Conservation (phyloP, 2,113 vertebrate species). For the Rhizomys pruinosus region DNA sequence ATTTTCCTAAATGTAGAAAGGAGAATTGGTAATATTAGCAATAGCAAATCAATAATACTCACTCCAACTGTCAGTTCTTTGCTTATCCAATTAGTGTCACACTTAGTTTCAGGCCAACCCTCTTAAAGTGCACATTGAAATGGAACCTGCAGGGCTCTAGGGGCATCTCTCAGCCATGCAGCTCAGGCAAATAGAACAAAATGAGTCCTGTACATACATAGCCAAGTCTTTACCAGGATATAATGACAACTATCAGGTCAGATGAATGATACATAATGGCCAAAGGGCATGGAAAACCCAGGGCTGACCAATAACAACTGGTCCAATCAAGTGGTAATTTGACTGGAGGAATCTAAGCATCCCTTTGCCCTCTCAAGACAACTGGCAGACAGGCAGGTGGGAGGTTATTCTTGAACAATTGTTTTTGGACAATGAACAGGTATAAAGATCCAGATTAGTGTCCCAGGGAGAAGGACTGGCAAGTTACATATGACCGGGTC, state of each 20-base stretch:
- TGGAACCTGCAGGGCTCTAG: background rate
- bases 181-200: slow-evolving; percentile 6
- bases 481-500: background rate
- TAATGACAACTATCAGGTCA: slow-evolving; percentile 46
- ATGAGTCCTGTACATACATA: background rate
- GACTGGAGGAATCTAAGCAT: background rate
- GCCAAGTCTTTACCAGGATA: slow-evolving; percentile 20
- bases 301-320: background rate
- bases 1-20: slow-evolving; percentile 1
- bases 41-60: slow-evolving; percentile 24
- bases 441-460: background rate
- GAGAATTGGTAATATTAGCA: background rate
- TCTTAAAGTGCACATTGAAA: slow-evolving; percentile 28
- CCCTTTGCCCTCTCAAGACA: background rate
- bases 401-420: background rate
- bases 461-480: background rate
- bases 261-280: background rate
- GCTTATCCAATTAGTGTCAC: slow-evolving; percentile 29
- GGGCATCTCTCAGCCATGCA: background rate
- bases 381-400: background rate
- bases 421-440: background rate
- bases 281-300: slow-evolving; percentile 17
- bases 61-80: background rate
- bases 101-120: background rate
- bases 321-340: background rate